Conservation (phyloP, 2,888 invertebrate species). For the Polydrusus cervinus region DNA sequence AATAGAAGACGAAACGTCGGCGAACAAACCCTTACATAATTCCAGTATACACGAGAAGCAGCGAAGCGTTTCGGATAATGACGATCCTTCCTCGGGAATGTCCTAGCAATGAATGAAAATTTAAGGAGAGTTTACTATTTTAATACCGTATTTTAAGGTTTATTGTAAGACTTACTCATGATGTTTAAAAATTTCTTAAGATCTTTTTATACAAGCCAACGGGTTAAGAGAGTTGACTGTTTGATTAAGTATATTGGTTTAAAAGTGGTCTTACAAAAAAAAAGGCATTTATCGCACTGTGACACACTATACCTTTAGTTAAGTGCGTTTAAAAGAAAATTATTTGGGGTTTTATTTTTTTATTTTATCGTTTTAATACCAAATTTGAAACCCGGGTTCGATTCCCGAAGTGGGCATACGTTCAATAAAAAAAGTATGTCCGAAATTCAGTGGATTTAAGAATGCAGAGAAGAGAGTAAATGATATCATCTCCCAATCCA, state of each 20-base stretch:
- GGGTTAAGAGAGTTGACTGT: constrained; percentile 23
- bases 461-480: too few species aligned
- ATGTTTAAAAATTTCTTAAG: constrained; percentile 39
- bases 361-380: too few species aligned
- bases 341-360: too few species aligned
- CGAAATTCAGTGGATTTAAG: too few species aligned
- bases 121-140: constrained; percentile 28
- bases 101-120: constrained; percentile 65
- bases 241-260: constrained; percentile 4
- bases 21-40: constrained; percentile 44
- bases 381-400: too few species aligned
- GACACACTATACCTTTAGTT: too few species aligned
- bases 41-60: constrained; percentile 52
- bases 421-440: too few species aligned
- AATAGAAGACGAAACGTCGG: constrained; percentile 26
- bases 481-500: too few species aligned
- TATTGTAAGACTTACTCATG: constrained; percentile 35
- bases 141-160: constrained; percentile 34
- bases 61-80: constrained; percentile 66
- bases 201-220: constrained; percentile 41
- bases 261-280: too few species aligned
- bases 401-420: too few species aligned
- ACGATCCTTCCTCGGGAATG: constrained; percentile 72
- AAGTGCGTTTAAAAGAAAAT: too few species aligned
- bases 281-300: too few species aligned